These are phyloP conservation scores for Eremobia ochroleuca DNA, from an alignment of 2,888 invertebrate species.

Conservation along the genomic window DNA sequence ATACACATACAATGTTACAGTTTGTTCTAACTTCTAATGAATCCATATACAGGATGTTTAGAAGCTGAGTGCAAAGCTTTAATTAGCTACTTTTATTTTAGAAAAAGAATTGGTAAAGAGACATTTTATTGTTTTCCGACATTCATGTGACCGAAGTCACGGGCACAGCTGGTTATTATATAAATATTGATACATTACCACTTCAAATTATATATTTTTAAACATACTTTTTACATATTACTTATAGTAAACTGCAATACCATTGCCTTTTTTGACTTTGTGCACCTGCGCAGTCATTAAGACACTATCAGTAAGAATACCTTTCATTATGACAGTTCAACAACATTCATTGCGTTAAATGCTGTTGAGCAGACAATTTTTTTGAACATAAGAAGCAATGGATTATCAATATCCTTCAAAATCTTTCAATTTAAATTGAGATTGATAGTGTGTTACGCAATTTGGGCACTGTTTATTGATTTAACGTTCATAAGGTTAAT, in stretches of 20 bases:
- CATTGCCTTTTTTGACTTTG: not conserved
- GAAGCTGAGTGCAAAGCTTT: too few relatives aligned
- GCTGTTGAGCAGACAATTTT: not conserved
- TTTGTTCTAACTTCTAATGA: too few relatives aligned
- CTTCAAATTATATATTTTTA: not conserved
- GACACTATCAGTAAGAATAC: not conserved
- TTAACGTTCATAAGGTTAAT: slow-evolving; percentile 16
- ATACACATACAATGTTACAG: too few relatives aligned
- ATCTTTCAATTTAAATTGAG: not conserved
- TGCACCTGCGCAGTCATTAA: not conserved
- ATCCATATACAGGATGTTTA: too few relatives aligned
- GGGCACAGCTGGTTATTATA: not conserved
- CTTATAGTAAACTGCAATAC: not conserved
- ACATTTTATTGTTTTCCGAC: too few relatives aligned
- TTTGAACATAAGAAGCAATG: not conserved
- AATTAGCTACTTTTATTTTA: too few relatives aligned
- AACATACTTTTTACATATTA: not conserved
- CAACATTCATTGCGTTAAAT: not conserved
- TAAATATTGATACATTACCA: not conserved
- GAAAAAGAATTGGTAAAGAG: too few relatives aligned
- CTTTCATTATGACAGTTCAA: not conserved
- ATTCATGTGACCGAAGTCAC: not conserved
- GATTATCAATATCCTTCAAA: not conserved
- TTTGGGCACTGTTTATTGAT: slow-evolving; percentile 24
- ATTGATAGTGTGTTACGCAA: not conserved